Percentiles rank a stretch among this genome's conserved stretches.
These are phyloP conservation scores for Drosophila histrio DNA, from an alignment of 2,888 invertebrate species.

Conservation along the genomic window DNA sequence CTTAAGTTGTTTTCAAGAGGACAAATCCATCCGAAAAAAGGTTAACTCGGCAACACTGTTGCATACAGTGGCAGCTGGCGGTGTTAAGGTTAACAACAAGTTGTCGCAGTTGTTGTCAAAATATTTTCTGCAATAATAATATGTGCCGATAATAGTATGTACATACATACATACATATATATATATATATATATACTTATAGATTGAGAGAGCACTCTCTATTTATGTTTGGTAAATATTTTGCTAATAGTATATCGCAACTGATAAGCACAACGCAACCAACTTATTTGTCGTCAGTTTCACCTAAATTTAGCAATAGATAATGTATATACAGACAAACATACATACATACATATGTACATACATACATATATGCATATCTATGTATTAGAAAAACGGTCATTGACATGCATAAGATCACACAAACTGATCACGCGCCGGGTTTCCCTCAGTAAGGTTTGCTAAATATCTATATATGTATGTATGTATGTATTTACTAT, in stretches of 20 bases:
- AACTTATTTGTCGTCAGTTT: constrained; percentile 18
- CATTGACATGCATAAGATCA: constrained; percentile 61
- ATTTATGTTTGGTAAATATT: constrained; percentile 49
- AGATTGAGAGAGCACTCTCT: constrained; percentile 16
- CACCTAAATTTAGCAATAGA: constrained; percentile 37
- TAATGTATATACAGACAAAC: not conserved
- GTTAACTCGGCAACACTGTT: no score
- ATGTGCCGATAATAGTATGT: not conserved
- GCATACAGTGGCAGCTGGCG: constrained; percentile 42
- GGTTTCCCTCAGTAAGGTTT: constrained; percentile 43
- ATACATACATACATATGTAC: not conserved
- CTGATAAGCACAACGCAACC: constrained; percentile 56
- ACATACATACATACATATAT: not conserved
- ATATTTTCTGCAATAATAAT: constrained; percentile 40
- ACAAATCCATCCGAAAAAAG: no score
- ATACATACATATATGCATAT: not conserved
- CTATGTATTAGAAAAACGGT: constrained; percentile 40
- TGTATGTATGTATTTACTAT: not conserved
- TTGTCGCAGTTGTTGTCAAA: constrained; percentile 36
- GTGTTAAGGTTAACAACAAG: constrained; percentile 71
- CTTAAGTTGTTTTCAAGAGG: no score
- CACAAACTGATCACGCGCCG: constrained; percentile 66
- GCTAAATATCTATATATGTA: constrained; percentile 19
- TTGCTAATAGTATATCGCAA: constrained; percentile 32
- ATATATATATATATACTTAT: not conserved